phyloP scores from a whole-genome alignment of 2,113 vertebrate genomes.

The Charina bottae region DNA sequence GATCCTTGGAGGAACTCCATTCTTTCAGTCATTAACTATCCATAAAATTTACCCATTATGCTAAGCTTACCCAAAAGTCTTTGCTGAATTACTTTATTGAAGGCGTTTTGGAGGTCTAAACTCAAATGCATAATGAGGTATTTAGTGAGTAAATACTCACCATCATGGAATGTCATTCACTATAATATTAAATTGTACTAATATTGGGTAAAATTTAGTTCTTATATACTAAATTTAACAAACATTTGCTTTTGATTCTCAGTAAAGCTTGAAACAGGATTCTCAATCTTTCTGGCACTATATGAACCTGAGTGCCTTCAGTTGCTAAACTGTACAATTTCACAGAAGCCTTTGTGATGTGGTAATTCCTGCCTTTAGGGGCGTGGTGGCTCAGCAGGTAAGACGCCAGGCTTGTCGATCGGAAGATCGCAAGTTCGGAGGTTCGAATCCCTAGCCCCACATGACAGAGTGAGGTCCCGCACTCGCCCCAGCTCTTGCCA shows the following conservation, averaged over 20 bases:
- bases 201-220: neutral
- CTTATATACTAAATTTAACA: neutral
- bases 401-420: too few relatives aligned
- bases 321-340: neutral
- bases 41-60: neutral
- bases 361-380: neutral
- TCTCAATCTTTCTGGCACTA: rapidly evolving
- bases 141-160: neutral
- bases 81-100: neutral
- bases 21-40: neutral
- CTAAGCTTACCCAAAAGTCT: neutral
- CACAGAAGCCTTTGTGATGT: neutral
- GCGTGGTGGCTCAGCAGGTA: too few relatives aligned
- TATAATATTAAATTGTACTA: neutral
- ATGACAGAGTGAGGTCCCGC: too few relatives aligned
- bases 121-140: neutral
- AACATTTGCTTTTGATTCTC: constrained; percentile 30
- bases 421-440: too few relatives aligned
- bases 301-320: rapidly evolving
- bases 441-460: too few relatives aligned
- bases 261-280: neutral
- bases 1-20: neutral
- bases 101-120: neutral
- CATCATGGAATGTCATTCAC: neutral
- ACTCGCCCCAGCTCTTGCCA: too few relatives aligned